Conservation (phyloP, 2,113 vertebrate species). For the Hemibagrus wyckioides region DNA sequence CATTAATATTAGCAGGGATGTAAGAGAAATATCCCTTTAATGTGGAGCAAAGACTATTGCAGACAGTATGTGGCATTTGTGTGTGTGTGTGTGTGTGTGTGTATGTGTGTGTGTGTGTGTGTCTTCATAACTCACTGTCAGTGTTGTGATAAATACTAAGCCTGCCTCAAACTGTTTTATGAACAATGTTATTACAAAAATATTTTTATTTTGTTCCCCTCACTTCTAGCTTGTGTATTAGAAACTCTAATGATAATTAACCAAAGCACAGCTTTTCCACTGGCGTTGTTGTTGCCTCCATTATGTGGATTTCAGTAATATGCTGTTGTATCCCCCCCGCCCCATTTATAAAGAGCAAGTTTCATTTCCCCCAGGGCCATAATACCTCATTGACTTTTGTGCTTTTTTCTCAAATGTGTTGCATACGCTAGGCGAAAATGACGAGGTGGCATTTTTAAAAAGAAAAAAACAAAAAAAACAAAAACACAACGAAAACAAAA, state of each 20-base stretch:
- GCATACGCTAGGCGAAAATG: not conserved
- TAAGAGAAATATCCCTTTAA: not conserved
- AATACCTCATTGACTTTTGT: conserved; percentile 11
- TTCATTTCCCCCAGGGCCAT: conserved; percentile 7
- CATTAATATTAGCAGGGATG: not conserved
- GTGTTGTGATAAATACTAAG: conserved; percentile 18
- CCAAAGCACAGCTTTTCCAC: not conserved
- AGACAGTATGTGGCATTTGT: conserved; percentile 13
- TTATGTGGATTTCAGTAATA: conserved; percentile 9
- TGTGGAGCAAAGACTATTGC: conserved; percentile 41
- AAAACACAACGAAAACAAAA: not conserved
- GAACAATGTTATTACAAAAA: not conserved
- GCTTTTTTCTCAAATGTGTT: conserved; percentile 4
- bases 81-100: not conserved
- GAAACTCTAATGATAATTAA: not conserved
- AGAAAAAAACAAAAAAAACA: not conserved
- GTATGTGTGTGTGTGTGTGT: not conserved
- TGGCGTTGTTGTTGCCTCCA: not conserved
- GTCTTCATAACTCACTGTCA: conserved; percentile 2
- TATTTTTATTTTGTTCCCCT: not conserved
- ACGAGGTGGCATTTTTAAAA: conserved; percentile 22
- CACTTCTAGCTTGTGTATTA: not conserved
- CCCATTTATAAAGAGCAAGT: not conserved
- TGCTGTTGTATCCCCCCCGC: not conserved
- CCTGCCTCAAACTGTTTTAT: not conserved